phyloP scores from a whole-genome alignment of 2,113 vertebrate genomes.

The Marmota flaviventris region DNA sequence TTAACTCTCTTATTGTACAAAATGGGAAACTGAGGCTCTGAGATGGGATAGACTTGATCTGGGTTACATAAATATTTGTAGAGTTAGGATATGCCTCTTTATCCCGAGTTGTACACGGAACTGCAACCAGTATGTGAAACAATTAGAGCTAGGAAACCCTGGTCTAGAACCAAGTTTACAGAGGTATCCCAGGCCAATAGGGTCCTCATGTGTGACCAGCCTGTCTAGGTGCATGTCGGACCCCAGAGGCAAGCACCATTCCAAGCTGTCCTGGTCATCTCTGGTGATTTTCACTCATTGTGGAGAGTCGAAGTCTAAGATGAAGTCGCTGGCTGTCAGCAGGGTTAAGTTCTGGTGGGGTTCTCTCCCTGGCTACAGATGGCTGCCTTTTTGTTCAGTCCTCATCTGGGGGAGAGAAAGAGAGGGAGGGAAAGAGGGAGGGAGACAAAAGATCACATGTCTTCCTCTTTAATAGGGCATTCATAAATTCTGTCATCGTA shows the following conservation, averaged over 20 bases:
- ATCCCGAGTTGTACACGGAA: not conserved
- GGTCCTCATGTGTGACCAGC: not conserved
- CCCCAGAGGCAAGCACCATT: not conserved
- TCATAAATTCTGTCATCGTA: not conserved
- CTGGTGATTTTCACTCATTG: not conserved
- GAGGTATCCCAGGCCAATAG: not conserved
- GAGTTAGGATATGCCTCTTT: not conserved
- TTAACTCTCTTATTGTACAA: not conserved
- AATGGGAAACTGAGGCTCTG: slow-evolving; percentile 15
- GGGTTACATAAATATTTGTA: not conserved
- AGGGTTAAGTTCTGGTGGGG: not conserved
- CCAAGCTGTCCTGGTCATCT: not conserved
- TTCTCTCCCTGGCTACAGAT: not conserved
- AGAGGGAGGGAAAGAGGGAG: not conserved
- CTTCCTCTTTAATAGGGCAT: not conserved
- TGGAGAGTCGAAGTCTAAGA: not conserved
- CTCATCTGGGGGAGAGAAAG: not conserved
- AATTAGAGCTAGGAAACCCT: not conserved
- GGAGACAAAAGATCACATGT: not conserved
- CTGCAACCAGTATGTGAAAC: not conserved
- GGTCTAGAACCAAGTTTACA: not conserved
- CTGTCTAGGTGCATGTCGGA: not conserved
- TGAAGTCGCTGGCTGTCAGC: not conserved
- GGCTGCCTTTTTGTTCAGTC: not conserved
- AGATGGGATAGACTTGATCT: not conserved